Conservation (phyloP, 1,140 invertebrate genomes). For the Brevipalpus yothersi region DNA sequence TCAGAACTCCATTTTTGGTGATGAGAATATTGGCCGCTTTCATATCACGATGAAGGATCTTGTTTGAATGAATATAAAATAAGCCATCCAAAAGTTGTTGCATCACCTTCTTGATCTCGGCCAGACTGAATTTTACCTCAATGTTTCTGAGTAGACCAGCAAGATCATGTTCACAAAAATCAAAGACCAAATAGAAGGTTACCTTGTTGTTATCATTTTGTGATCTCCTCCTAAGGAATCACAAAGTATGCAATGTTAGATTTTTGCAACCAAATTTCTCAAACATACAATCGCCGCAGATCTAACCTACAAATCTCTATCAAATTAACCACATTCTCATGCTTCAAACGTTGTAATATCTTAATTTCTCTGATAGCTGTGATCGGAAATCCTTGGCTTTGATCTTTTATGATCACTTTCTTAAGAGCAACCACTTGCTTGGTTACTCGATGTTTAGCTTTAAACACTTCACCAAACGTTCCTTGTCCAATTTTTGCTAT, state of each 20-base stretch:
- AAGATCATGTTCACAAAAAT: constrained; percentile 96
- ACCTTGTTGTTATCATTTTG: constrained; percentile 25
- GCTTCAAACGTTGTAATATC: constrained; percentile 82
- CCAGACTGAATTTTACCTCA: constrained; percentile 60
- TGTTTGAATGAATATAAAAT: constrained; percentile 91
- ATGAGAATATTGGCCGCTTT: constrained; percentile 87
- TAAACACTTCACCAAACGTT: constrained; percentile 62
- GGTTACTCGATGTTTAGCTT: constrained; percentile 62
- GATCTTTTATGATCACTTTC: constrained; percentile 97
- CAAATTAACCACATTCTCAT: constrained; percentile 91
- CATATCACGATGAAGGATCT: constrained; percentile 28
- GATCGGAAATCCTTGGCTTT: constrained; percentile 98
- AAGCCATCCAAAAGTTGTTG: constrained; percentile 87
- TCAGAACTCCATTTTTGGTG: constrained; percentile 80
- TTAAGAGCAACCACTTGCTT: constrained; percentile 91
- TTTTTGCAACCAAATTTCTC: too few species aligned
- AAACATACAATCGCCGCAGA: not conserved
- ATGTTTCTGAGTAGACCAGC: constrained; percentile 86
- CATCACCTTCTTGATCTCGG: constrained; percentile 93
- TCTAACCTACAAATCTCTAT: constrained; percentile 63
- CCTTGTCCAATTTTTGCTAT: constrained; percentile 94
- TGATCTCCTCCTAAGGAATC: not conserved
- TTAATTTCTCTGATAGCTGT: constrained; percentile 89
- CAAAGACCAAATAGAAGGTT: constrained; percentile 93
- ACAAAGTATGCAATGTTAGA: not conserved